Percentiles rank a stretch among this genome's conserved stretches.
Conservation (phyloP, 2,797 vertebrate species). For the Ceryle rudis region DNA sequence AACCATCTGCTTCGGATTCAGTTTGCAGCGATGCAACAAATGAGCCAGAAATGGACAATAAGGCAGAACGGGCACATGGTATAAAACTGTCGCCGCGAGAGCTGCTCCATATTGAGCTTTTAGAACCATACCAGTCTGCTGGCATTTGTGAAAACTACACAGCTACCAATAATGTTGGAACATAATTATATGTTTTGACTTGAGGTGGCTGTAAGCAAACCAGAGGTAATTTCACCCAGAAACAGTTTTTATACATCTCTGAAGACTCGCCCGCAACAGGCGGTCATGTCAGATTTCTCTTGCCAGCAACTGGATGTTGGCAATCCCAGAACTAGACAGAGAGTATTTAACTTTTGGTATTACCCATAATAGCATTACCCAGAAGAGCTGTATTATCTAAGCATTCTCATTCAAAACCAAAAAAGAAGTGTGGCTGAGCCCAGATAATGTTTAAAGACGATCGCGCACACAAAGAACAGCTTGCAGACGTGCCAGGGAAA, state of each 20-base stretch:
- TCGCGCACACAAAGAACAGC: neutral
- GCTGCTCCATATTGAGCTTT: neutral
- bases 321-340: neutral
- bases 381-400: neutral
- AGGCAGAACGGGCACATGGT: neutral
- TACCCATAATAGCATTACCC: neutral
- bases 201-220: constrained; percentile 44
- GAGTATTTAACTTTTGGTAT: neutral
- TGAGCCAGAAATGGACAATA: neutral
- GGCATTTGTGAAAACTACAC: constrained; percentile 20
- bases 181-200: constrained; percentile 35
- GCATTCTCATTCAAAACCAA: neutral
- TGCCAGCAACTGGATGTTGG: neutral
- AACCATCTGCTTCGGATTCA: neutral
- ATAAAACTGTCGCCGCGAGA: fast-evolving
- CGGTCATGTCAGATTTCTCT: neutral
- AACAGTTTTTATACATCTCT: constrained; percentile 31
- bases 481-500: neutral
- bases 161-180: neutral
- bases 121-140: constrained; percentile 5
- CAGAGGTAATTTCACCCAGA: neutral
- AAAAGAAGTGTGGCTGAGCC: neutral
- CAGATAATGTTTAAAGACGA: neutral
- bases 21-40: neutral
- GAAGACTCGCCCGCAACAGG: neutral